Percentiles rank a stretch among this genome's conserved stretches.
Conservation (phyloP, 1,140 invertebrate genomes). For the Drosophila ohnishii region DNA sequence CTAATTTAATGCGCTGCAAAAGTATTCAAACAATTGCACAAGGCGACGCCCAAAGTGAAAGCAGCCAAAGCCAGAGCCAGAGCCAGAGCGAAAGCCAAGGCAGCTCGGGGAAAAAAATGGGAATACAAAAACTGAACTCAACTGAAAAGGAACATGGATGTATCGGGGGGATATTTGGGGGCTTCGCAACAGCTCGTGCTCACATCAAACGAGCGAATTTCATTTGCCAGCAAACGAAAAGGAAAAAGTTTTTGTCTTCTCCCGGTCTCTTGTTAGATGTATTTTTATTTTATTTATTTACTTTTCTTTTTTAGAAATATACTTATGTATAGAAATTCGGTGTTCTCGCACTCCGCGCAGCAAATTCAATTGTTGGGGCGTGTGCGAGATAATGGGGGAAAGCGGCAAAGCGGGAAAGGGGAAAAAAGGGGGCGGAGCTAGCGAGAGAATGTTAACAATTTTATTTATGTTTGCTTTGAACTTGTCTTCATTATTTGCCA, state of each 20-base stretch:
- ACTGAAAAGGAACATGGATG: slow-evolving; percentile 24
- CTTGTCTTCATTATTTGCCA: slow-evolving; percentile 75
- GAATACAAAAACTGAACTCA: slow-evolving; percentile 40
- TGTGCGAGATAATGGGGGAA: slow-evolving; percentile 28
- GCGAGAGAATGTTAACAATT: slow-evolving; percentile 76
- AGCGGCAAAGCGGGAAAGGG: not conserved
- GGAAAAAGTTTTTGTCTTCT: slow-evolving; percentile 69
- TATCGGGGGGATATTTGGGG: slow-evolving; percentile 12
- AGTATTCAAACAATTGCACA: slow-evolving; percentile 82
- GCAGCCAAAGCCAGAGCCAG: slow-evolving; percentile 40
- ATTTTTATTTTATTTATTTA: slow-evolving; percentile 24
- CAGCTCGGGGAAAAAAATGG: slow-evolving; percentile 29
- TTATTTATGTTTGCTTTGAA: slow-evolving; percentile 82
- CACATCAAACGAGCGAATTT: slow-evolving; percentile 79
- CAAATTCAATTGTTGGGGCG: slow-evolving; percentile 78
- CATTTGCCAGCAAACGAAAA: slow-evolving; percentile 75
- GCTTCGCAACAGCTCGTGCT: slow-evolving; percentile 52
- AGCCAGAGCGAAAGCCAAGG: slow-evolving; percentile 6
- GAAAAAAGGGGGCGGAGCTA: slow-evolving; percentile 12
- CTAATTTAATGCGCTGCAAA: slow-evolving; percentile 82
- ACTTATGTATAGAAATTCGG: slow-evolving; percentile 45
- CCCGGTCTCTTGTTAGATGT: slow-evolving; percentile 9
- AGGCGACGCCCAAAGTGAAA: slow-evolving; percentile 79
- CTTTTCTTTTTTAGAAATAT: slow-evolving; percentile 48
- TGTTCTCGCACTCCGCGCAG: slow-evolving; percentile 13